Evolutionary conservation across 2,888 invertebrate genomes (phyloP), one percentile per base, ranked within the genome.

Genomic region (Agrotis clavis): DNA sequence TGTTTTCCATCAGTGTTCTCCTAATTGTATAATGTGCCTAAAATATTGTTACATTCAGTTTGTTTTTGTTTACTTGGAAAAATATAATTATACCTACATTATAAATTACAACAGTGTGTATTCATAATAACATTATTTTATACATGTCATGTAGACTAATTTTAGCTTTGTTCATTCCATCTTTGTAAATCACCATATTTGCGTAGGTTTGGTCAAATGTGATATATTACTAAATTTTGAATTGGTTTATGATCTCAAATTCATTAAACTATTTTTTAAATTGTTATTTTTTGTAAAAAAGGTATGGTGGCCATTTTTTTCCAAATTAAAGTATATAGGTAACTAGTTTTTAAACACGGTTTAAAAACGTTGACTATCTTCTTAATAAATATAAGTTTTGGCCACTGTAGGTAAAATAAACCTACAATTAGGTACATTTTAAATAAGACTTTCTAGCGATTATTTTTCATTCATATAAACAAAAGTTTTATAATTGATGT

Each of bases 161-260:
- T 51, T 73, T 68, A 79, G 73, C 53, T 65, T 59, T 48, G 57
- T 71, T 77, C 81, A 81, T 81, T 81, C 80, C 80, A 81, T 71
- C 70, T 53, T 41, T 65, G 13, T 73, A 66, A 51, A 64, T 57
- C 30, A 54, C 47, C 69, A 25, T 77, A 62, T 60, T 70, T 64
- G 56, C 53, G 64, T 76, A 74, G 50, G 61, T 67, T 82, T 75
- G 67, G 51, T 68, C 64, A 71, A 74, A 69, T 83, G 83, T 83
- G 83, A 83, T 81, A 83, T 62, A n/a, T 70, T 60, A 72, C 60
- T 56, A 71, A 79, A 77, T 77, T 76, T 72, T 72, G 30, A 74
- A 78, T 82, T 82, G 78, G 77, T 73, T 51, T 68, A 60, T 62
- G 76, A 82, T 84, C 82, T 77, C 82, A 74, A 81, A 79, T 68